Evolutionary conservation across 2,113 vertebrate genomes (phyloP), one percentile per base, ranked within the genome.

Genomic region (Caranx ignobilis): DNA sequence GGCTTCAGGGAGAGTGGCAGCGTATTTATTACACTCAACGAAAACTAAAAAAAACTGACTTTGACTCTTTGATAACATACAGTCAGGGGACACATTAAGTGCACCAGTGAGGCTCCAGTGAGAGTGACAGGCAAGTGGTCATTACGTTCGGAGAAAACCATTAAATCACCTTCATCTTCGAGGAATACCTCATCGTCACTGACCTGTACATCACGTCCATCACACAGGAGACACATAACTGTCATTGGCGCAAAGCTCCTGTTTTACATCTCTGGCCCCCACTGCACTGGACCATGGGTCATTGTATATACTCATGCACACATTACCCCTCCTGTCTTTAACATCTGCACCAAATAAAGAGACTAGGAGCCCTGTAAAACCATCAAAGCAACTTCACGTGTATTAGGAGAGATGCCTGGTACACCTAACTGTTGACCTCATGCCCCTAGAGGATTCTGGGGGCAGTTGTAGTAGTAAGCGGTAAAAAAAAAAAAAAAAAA

Each of bases 221-320:
- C 77, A 64, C 87, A 56, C 82, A 12, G 56, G 56, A 82, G 82
- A 83, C 37, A 43, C 71, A 43, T 80, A 90, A 85, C 75, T 2
- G 3, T 41, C 73, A 16, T 82, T 19, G 43, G 39, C 6, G 76
- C 15, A 80, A 26, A 62, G 31, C 68, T 43, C 62, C 64, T 4
- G 7, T 34, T 55, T 64, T 72, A 61, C 54, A 75, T 63, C 75
- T 75, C 62, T 75, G 82, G 84, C 72, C 85, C 65, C 43, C 56
- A 37, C 59, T 62, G 60, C 71, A 47, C 66, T 41, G 71, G 57
- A 34, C 73, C 68, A 12, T 34, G 35, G 65, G 54, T 69, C 59
- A 55, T 21, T 43, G 12, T 16, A 41, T 26, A 26, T 21, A 18
- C 56, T 12, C 50, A 43, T 41, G 35, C 66, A 72, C 37, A 26